Base-by-base conservation (phyloP, 1,140 invertebrate species). In the Ericerus pela region DNA sequence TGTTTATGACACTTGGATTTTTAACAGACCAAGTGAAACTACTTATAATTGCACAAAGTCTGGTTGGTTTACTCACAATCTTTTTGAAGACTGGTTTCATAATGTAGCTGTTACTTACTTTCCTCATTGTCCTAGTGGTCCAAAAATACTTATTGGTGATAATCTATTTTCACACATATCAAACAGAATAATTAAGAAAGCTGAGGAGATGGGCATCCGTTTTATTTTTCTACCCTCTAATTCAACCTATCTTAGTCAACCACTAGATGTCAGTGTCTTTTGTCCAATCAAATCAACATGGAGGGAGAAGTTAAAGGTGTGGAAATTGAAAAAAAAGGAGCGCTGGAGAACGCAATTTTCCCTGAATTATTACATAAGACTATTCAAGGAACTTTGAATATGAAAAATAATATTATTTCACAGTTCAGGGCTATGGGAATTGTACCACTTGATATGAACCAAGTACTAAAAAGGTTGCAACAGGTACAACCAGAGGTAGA, bases 1-100 rank as follows among this genome's bases (percentile, higher is more conserved):
- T 27, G 28, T 71, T 8, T 70, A 61, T 31, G 38, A 57, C 22
- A 56, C 60, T 31, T 70, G 68, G 66, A 62, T 55, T 51, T 59
- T 64, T 56, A 58, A 60, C 58, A 66, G 68, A 26, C 63, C 64
- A 47, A 22, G 55, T 27, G 54, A 56, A 6, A 30, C 61, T 12
- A 47, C 58, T 16, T 71, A 67, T 54, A 43, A 43, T 18, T 43
- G 41, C 27, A 11, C n/a, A 2, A 18, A 43, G 16, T 18, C 4
- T 3, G n/a, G 41, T 18, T 18, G 41, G n/a, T 43, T 43, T 22
- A n/a, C 22, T 12, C 10, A 3, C 10, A 43, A 43, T 24, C 27
- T 20, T 14, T 43, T 43, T 20, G 41, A 43, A 43, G 41, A 43
- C 18, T 43, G 41, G 41, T 10, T 43, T 2, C 2, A 24, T 18